These are phyloP conservation scores for Carcharodon carcharias DNA, from an alignment of 2,797 vertebrate species.

Conservation along the genomic window DNA sequence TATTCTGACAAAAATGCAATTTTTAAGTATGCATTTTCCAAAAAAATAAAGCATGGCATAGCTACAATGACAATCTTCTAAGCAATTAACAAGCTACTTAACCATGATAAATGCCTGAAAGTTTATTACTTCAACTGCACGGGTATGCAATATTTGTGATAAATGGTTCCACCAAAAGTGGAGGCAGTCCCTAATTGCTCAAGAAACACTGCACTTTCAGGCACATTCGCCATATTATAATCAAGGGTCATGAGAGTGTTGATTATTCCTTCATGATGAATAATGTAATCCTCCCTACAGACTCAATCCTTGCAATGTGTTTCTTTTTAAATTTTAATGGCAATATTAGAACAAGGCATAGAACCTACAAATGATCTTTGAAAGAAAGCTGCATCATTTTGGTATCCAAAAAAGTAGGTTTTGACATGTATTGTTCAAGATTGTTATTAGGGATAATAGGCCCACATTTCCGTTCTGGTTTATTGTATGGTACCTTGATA, in stretches of 20 bases:
- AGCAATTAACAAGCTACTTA: not conserved
- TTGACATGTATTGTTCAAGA: not conserved
- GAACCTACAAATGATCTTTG: not conserved
- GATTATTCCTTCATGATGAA: conserved; percentile 24
- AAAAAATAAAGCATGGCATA: not conserved
- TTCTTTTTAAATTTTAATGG: not conserved
- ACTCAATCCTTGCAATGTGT: not conserved
- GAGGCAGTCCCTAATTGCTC: not conserved
- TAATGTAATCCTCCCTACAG: conserved; percentile 15
- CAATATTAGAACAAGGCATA: not conserved
- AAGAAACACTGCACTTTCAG: not conserved
- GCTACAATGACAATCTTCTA: not conserved
- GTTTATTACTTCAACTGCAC: not conserved
- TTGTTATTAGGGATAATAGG: not conserved
- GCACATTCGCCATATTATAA: conserved; percentile 9
- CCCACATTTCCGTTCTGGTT: not conserved
- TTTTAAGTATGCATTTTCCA: not conserved
- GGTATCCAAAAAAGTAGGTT: not conserved
- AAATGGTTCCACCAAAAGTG: conserved; percentile 11
- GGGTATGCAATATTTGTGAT: not conserved
- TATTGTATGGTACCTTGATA: not conserved
- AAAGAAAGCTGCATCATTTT: not conserved
- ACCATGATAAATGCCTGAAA: not conserved
- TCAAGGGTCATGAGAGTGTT: not conserved
- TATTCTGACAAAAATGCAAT: not conserved